Conservation (phyloP, 64 coral and sea anemone genomes). For the Stichodactyla mertensii region DNA sequence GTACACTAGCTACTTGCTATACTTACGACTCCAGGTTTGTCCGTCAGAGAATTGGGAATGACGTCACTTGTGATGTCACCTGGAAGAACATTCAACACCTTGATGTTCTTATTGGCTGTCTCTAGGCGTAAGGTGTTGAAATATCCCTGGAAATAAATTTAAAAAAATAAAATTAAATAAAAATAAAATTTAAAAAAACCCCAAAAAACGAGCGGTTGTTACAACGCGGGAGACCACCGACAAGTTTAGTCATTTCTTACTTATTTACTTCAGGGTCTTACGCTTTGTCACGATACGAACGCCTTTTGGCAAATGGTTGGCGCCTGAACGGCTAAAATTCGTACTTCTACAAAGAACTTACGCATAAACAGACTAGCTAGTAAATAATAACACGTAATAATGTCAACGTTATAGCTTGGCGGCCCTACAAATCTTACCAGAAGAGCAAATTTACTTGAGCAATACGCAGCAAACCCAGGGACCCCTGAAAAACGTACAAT, state of each 20-base stretch:
- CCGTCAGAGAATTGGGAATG: constrained; percentile 34
- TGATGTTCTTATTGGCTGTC: constrained; percentile 45
- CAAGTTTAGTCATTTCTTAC: not conserved
- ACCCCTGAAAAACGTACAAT: constrained; percentile 7
- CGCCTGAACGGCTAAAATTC: too few relatives aligned
- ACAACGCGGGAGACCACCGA: not conserved
- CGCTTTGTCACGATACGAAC: too few relatives aligned
- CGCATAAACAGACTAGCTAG: too few relatives aligned
- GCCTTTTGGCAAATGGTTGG: too few relatives aligned
- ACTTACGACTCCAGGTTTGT: not conserved
- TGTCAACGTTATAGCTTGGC: too few relatives aligned
- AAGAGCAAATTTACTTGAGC: constrained; percentile 54
- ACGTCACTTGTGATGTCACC: constrained; percentile 48
- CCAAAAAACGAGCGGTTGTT: too few relatives aligned
- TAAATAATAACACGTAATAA: too few relatives aligned
- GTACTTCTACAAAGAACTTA: too few relatives aligned
- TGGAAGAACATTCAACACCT: constrained; percentile 33
- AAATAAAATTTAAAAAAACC: too few relatives aligned
- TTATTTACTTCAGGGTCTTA: too few relatives aligned
- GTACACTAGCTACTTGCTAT: not conserved
- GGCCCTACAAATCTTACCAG: constrained; percentile 6
- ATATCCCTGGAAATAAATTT: constrained; percentile 41
- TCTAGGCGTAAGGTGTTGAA: constrained; percentile 55
- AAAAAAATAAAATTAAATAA: too few relatives aligned
- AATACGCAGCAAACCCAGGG: constrained; percentile 39